A percentile compares a stretch with the other conserved stretches of the same genome.
Evolutionary conservation across 2,888 invertebrate genomes (phyloP).

Genomic region (Oxystoma pomonae): DNA sequence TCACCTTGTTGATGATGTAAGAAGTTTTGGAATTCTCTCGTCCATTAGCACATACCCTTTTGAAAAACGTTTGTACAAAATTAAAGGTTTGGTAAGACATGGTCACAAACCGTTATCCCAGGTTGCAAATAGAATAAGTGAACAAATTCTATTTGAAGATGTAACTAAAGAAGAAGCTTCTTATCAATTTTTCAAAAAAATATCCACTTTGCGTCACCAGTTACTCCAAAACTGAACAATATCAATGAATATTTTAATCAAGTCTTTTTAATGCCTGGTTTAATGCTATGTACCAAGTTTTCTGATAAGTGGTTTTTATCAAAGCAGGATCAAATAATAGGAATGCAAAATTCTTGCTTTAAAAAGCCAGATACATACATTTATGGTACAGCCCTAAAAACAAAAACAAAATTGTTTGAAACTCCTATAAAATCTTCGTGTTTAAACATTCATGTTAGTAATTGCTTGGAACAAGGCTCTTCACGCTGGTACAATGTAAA

Average conservation of each 20-base stretch:
- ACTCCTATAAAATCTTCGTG: conserved; percentile 17
- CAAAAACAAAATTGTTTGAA: conserved; percentile 17
- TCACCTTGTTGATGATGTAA: conserved; percentile 39
- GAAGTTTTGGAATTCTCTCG: conserved; percentile 35
- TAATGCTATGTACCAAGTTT: conserved; percentile 11
- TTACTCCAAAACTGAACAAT: background rate
- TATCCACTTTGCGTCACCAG: background rate
- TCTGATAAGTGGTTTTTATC: conserved; percentile 26
- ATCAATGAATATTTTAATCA: conserved; percentile 5
- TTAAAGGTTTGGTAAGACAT: conserved; percentile 26
- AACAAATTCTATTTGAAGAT: conserved; percentile 7
- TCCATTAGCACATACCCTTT: conserved; percentile 38
- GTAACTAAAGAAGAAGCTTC: background rate
- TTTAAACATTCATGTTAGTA: conserved; percentile 16
- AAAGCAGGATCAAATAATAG: conserved; percentile 18
- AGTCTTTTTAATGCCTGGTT: conserved; percentile 10
- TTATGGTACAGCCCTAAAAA: conserved; percentile 10
- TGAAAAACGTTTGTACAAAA: conserved; percentile 36
- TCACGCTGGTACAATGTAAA: conserved; percentile 7
- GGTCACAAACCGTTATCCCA: conserved; percentile 26
- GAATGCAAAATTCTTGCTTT: conserved; percentile 16
- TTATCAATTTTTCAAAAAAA: background rate
- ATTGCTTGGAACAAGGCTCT: conserved; percentile 1
- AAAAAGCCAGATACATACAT: conserved; percentile 6
- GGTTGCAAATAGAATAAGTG: conserved; percentile 27